Conservation (phyloP, 2,888 invertebrate species). For the Margaritifera margaritifera region DNA sequence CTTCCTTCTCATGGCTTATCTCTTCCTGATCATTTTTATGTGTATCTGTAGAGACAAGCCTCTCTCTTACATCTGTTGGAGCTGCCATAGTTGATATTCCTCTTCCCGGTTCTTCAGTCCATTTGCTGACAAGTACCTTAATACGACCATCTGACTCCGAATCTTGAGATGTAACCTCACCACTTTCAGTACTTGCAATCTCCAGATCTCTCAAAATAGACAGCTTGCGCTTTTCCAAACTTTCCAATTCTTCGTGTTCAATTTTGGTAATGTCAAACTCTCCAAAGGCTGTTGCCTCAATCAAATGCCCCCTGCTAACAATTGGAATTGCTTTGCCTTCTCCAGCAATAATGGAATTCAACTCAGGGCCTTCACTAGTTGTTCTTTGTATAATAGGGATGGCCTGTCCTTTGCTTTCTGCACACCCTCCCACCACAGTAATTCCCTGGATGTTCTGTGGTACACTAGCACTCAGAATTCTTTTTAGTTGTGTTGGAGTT, state of each 20-base stretch:
- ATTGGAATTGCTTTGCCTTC: slow-evolving; percentile 6
- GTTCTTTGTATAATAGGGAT: not conserved
- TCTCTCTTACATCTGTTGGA: slow-evolving; percentile 9
- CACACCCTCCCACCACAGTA: slow-evolving; percentile 5
- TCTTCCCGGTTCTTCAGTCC: not conserved
- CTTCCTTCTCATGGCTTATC: slow-evolving; percentile 15
- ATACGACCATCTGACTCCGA: not conserved
- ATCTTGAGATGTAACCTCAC: not conserved
- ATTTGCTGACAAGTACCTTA: slow-evolving; percentile 3
- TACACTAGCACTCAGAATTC: too few relatives aligned
- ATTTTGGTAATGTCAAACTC: not conserved
- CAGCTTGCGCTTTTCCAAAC: slow-evolving; percentile 3
- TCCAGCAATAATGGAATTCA: not conserved
- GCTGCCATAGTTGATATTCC: slow-evolving; percentile 1
- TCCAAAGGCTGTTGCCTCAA: not conserved
- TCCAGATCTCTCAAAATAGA: not conserved
- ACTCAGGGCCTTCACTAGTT: not conserved
- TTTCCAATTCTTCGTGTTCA: slow-evolving; percentile 5
- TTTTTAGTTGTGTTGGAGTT: too few relatives aligned
- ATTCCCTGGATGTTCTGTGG: not conserved
- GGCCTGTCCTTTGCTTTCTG: slow-evolving; percentile 5
- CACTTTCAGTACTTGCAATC: too few relatives aligned
- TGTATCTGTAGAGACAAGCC: slow-evolving; percentile 3
- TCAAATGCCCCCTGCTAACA: not conserved
- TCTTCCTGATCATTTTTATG: slow-evolving; percentile 1